Percentiles rank a stretch among this genome's conserved stretches.
Evolutionary conservation across 2,888 invertebrate genomes (phyloP).

Genomic region (Ashinkailepas kermadecensis): DNA sequence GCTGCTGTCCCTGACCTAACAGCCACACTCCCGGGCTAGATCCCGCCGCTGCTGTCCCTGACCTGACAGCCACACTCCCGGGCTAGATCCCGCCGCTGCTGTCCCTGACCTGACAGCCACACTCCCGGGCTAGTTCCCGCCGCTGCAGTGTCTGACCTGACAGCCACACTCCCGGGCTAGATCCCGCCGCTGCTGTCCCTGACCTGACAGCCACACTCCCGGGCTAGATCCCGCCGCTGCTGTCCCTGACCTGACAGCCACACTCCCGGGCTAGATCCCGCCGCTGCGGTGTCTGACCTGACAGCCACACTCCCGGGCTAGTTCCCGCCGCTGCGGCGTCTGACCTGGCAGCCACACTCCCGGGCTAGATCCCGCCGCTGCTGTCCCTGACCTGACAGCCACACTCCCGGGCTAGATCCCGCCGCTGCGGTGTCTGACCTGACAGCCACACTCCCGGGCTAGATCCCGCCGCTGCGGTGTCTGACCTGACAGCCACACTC

Average conservation of each 20-base stretch:
- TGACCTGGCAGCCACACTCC: not conserved
- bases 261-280: not conserved
- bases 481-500: too few relatives aligned
- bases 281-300: not conserved
- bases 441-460: not conserved
- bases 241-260: not conserved
- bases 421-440: not conserved
- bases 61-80: not conserved
- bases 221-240: too few relatives aligned
- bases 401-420: not conserved
- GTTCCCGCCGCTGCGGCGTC: not conserved
- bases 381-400: not conserved
- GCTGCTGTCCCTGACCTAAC: not conserved
- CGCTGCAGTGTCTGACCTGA: not conserved
- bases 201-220: too few relatives aligned
- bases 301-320: not conserved
- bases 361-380: not conserved
- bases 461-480: not conserved
- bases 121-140: too few relatives aligned
- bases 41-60: not conserved
- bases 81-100: not conserved
- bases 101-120: not conserved
- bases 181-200: too few relatives aligned
- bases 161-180: too few relatives aligned
- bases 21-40: not conserved